A percentile compares a stretch with the other conserved stretches of the same genome.
Evolutionary conservation across 2,888 invertebrate genomes (phyloP).

Genomic region (Catocala fraxini): DNA sequence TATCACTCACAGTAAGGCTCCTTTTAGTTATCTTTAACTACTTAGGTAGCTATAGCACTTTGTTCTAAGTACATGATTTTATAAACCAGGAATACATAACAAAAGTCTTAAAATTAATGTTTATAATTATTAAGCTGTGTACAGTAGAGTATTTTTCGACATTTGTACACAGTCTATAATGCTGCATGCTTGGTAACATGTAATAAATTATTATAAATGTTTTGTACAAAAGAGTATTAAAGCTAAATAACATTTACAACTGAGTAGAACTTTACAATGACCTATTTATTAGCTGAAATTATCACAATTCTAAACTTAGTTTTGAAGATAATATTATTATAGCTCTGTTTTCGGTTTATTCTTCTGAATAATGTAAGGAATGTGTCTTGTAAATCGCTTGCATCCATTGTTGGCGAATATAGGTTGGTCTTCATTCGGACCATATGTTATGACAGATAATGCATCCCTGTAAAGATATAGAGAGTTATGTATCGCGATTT

Average conservation of each 20-base stretch:
- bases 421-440: conserved; percentile 91
- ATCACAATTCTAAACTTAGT: conserved; percentile 47
- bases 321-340: conserved; percentile 29
- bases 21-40: conserved; percentile 2
- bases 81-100: not conserved
- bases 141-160: conserved; percentile 5
- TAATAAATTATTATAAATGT: conserved; percentile 14
- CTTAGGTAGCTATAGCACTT: conserved; percentile 4
- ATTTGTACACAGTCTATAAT: conserved; percentile 13
- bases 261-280: conserved; percentile 7
- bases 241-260: conserved; percentile 37
- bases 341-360: conserved; percentile 63
- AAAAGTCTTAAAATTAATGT: conserved; percentile 1
- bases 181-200: conserved; percentile 6
- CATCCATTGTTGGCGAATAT: conserved; percentile 96
- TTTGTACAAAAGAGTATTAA: conserved; percentile 44
- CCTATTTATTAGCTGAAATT: conserved; percentile 39
- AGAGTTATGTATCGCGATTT: not conserved
- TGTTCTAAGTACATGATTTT: conserved; percentile 9
- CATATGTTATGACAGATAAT: conserved; percentile 90
- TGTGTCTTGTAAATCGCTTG: conserved; percentile 94
- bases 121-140: not conserved
- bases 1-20: conserved; percentile 12
- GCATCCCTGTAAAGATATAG: conserved; percentile 85
- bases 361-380: conserved; percentile 85